phyloP scores from a whole-genome alignment of 2,797 vertebrate species.

The Chelonia mydas region DNA sequence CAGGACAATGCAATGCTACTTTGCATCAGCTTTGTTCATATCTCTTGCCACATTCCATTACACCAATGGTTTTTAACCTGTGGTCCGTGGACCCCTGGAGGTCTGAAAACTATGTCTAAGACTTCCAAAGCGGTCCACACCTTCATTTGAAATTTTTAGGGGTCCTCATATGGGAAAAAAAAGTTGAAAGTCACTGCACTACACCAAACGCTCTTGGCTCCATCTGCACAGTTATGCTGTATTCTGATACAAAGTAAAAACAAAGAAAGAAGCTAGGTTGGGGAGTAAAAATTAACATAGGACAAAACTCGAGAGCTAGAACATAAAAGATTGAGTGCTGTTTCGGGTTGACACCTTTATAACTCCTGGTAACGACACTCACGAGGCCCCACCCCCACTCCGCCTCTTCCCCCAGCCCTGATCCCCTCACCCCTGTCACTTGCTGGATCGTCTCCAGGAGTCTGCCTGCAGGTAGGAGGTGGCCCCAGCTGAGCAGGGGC shows the following conservation, averaged over 20 bases:
- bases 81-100: neutral
- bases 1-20: neutral
- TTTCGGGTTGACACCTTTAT: neutral
- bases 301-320: neutral
- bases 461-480: too few species aligned
- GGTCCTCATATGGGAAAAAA: too few species aligned
- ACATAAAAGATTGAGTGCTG: neutral
- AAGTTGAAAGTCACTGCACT: neutral
- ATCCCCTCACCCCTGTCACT: too few species aligned
- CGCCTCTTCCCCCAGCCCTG: too few species aligned
- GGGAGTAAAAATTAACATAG: neutral
- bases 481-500: too few species aligned
- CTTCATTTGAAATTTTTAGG: neutral
- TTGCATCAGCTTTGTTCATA: neutral
- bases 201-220: neutral
- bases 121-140: neutral
- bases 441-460: too few species aligned
- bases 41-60: neutral
- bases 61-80: neutral
- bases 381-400: too few species aligned
- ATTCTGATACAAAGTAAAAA: neutral
- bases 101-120: neutral
- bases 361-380: too few species aligned
- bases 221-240: accelerated
- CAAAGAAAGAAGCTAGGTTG: neutral